Conservation (phyloP, 2,113 vertebrate species). For the Cyanocitta stelleri region DNA sequence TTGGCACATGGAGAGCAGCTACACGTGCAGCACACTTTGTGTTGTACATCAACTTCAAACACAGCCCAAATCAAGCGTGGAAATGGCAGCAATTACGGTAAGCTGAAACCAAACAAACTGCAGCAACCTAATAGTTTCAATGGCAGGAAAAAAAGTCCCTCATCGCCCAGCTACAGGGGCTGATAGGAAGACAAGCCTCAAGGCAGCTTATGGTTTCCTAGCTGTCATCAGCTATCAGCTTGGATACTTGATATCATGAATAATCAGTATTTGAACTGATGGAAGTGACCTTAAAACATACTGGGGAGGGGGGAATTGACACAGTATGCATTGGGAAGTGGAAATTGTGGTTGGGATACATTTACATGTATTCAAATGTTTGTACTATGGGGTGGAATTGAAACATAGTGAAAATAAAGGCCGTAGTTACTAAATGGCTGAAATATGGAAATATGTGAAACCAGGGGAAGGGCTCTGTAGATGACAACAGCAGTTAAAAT, state of each 20-base stretch:
- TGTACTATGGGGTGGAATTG: neutral
- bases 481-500: neutral
- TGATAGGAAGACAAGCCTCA: constrained; percentile 55
- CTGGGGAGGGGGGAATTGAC: neutral
- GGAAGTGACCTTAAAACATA: constrained; percentile 33
- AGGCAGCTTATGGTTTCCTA: constrained; percentile 51
- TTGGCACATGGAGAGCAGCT: constrained; percentile 54
- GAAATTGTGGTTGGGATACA: neutral
- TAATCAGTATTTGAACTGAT: constrained; percentile 31
- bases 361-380: neutral
- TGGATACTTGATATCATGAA: constrained; percentile 7
- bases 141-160: neutral
- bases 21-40: constrained; percentile 28
- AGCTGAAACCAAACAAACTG: constrained; percentile 53
- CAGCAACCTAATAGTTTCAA: constrained; percentile 38
- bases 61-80: constrained; percentile 34
- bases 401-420: neutral
- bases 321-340: neutral
- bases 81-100: constrained; percentile 49
- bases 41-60: constrained; percentile 49
- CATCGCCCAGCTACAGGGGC: neutral
- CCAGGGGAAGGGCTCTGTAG: neutral
- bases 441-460: neutral
- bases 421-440: neutral
- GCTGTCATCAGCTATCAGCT: constrained; percentile 52